phyloP scores from a whole-genome alignment of 2,888 invertebrate genomes.

The Halocaridina rubra region DNA sequence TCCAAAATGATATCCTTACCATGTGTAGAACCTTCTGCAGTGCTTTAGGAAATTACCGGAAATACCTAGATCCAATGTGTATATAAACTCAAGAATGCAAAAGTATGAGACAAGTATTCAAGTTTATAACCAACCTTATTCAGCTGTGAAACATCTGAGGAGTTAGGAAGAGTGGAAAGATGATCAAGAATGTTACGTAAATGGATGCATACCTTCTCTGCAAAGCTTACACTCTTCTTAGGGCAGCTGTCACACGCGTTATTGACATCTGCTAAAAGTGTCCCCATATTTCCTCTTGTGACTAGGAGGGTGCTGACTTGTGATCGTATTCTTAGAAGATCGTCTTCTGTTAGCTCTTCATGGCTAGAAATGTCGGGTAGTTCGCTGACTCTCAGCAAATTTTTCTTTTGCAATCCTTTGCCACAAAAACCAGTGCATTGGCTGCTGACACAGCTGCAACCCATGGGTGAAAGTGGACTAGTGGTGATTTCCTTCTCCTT shows the following conservation, averaged over 20 bases:
- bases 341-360: conserved; percentile 72
- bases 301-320: conserved; percentile 65
- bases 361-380: conserved; percentile 61
- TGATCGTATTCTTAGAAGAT: conserved; percentile 75
- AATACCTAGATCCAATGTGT: too few relatives aligned
- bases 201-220: conserved; percentile 72
- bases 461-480: conserved; percentile 45
- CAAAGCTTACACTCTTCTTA: conserved; percentile 83
- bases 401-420: conserved; percentile 61
- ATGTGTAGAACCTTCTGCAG: too few relatives aligned
- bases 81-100: too few relatives aligned
- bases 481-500: conserved; percentile 12
- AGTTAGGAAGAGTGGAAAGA: conserved; percentile 77
- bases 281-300: conserved; percentile 65
- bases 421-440: conserved; percentile 62
- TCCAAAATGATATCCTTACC: too few relatives aligned
- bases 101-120: too few relatives aligned
- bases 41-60: too few relatives aligned
- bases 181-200: conserved; percentile 25
- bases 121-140: too few relatives aligned
- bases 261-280: conserved; percentile 6
- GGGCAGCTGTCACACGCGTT: conserved; percentile 66
- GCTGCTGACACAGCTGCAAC: conserved; percentile 61
- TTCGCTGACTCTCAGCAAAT: conserved; percentile 58
- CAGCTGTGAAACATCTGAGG: conserved; percentile 78